Percentiles rank a stretch among this genome's conserved stretches.
Evolutionary conservation across 2,888 invertebrate genomes (phyloP).

Genomic region (Drosophila nigricruria): DNA sequence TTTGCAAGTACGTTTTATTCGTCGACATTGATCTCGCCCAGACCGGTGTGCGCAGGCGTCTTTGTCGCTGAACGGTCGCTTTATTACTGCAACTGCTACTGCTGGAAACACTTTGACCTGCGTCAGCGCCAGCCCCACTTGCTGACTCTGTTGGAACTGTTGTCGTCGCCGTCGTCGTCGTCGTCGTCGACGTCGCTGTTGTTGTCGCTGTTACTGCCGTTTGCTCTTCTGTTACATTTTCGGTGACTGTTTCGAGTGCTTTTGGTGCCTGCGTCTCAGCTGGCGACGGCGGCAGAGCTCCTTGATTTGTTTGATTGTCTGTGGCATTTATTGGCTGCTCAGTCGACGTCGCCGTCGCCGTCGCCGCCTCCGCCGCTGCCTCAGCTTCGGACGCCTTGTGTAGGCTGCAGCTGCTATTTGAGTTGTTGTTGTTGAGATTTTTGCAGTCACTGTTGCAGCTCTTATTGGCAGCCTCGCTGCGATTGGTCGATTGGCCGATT

Average conservation of each 20-base stretch:
- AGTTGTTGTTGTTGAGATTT: constrained; percentile 76
- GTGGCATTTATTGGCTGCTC: constrained; percentile 35
- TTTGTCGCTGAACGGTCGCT: constrained; percentile 88
- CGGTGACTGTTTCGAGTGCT: constrained; percentile 60
- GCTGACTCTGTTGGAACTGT: constrained; percentile 7
- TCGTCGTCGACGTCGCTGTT: constrained; percentile 31
- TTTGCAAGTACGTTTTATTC: constrained; percentile 86
- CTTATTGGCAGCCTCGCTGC: constrained; percentile 47
- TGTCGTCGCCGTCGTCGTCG: constrained; percentile 22
- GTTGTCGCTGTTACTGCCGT: constrained; percentile 23
- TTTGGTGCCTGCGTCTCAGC: constrained; percentile 22
- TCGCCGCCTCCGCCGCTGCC: neutral
- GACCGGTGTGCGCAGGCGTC: constrained; percentile 92
- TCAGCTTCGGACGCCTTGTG: constrained; percentile 25
- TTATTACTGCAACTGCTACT: constrained; percentile 85
- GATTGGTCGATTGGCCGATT: neutral
- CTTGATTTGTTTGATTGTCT: constrained; percentile 83
- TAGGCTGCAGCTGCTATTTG: constrained; percentile 57
- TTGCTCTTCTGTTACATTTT: constrained; percentile 31
- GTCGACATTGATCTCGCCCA: constrained; percentile 91
- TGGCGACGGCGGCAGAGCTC: constrained; percentile 85
- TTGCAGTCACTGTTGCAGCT: constrained; percentile 77
- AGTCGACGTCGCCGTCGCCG: neutral
- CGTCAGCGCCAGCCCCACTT: constrained; percentile 20
- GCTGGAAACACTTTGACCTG: constrained; percentile 72